Evolutionary conservation across 2,888 invertebrate genomes (phyloP), one percentile per base, ranked within the genome.

Genomic region (Rambutsinella grinnellia): DNA sequence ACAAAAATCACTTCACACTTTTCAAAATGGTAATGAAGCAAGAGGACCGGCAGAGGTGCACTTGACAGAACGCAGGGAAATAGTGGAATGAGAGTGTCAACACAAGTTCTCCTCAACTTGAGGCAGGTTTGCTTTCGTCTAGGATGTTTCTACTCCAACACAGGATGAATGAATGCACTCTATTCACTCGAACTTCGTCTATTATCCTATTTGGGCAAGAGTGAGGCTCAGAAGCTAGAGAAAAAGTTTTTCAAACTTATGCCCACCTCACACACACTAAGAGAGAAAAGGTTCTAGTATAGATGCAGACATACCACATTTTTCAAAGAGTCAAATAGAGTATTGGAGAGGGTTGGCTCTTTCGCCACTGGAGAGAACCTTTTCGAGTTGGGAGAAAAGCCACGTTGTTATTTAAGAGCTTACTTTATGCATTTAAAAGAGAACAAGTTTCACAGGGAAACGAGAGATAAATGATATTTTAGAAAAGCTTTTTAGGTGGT

Each of bases 31-130:
- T 13, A 21, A 19, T 5, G 19, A 53, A 19, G n/a, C n/a, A n/a
- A 47, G 19, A 47, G n/a, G 10, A n/a, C n/a, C n/a, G n/a, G n/a
- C n/a, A n/a, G n/a, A n/a, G n/a, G 63, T 67, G 62, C 68, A 75
- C 75, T 75, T 75, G 75, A 68, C 75, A 75, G 75, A 46, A 62
- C 36, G 68, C 46, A 44, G 51, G 60, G 66, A 56, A 75, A 47
- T 75, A 67, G 68, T 75, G 75, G 75, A 75, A 75, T 75, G 75
- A 75, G 75, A 75, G 68, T 68, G 75, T 75, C 75, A 75, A 75
- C 75, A 75, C 28, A 63, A 75, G 61, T 61, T 75, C 62, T 67
- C 24, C 58, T 62, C 62, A 28, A 46, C 60, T 46, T 3, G 47
- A 57, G 57, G n/a, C n/a, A n/a, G n/a, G n/a, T n/a, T n/a, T n/a